A percentile compares a stretch with the other conserved stretches of the same genome.
These are phyloP conservation scores for Achroia grisella DNA, from an alignment of 1,140 invertebrate genomes.

Conservation along the genomic window DNA sequence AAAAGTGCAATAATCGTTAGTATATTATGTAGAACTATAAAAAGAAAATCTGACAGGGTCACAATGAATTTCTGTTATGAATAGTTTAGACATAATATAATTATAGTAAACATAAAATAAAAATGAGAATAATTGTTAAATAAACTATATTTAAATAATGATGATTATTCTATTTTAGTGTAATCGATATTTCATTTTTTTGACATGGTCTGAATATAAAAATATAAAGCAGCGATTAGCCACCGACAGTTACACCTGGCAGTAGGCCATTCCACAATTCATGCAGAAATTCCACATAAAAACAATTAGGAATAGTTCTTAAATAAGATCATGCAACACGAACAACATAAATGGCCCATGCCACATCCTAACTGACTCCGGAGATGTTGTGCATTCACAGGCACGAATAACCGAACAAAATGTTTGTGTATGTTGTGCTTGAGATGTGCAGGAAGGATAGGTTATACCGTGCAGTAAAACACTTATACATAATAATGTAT, in stretches of 20 bases:
- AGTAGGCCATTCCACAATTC: constrained; percentile 60
- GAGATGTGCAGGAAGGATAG: constrained; percentile 62
- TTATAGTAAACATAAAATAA: too few species aligned
- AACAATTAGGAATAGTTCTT: constrained; percentile 43
- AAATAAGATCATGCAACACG: constrained; percentile 65
- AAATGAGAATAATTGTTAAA: too few species aligned
- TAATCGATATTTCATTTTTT: too few species aligned
- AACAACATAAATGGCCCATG: constrained; percentile 68
- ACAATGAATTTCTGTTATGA: constrained; percentile 26
- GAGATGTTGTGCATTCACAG: constrained; percentile 58
- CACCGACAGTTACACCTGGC: constrained; percentile 50
- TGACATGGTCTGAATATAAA: constrained; percentile 22
- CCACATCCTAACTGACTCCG: constrained; percentile 45
- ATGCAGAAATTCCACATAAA: constrained; percentile 62
- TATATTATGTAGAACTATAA: constrained; percentile 4
- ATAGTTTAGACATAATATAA: not conserved
- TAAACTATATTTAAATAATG: too few species aligned
- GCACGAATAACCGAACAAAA: constrained; percentile 56
- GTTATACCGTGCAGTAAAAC: constrained; percentile 66
- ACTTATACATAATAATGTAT: constrained; percentile 56
- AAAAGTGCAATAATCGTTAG: constrained; percentile 21
- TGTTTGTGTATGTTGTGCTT: constrained; percentile 48
- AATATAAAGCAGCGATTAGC: constrained; percentile 56
- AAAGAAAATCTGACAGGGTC: constrained; percentile 20
- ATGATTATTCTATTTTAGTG: too few species aligned